Evolutionary conservation across 1,140 invertebrate species (phyloP).

Genomic region (Manduca sexta): DNA sequence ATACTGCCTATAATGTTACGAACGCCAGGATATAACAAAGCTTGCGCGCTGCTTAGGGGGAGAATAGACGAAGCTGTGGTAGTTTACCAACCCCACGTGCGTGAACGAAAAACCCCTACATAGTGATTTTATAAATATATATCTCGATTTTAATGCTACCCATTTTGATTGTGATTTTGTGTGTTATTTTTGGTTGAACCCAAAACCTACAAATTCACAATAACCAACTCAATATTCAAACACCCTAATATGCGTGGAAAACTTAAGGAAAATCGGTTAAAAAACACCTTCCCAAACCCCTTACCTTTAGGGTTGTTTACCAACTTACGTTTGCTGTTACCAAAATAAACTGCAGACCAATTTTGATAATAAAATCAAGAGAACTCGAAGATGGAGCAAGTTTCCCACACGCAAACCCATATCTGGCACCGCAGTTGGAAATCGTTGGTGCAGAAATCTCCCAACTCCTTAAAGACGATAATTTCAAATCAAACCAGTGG

Average conservation of each 20-base stretch:
- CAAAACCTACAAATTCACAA: background rate
- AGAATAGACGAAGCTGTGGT: too few relatives aligned
- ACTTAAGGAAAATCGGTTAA: conserved; percentile 4
- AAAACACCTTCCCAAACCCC: conserved; percentile 15
- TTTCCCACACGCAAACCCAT: background rate
- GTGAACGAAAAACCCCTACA: too few relatives aligned
- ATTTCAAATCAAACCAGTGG: conserved; percentile 32
- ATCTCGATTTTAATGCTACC: too few relatives aligned
- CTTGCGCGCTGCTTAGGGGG: too few relatives aligned
- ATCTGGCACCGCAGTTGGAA: conserved; percentile 32
- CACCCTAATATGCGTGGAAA: too few relatives aligned
- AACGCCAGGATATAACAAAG: too few relatives aligned
- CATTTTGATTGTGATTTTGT: too few relatives aligned
- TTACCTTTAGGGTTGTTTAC: conserved; percentile 11
- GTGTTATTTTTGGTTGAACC: too few relatives aligned
- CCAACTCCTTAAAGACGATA: conserved; percentile 36
- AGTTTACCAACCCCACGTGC: too few relatives aligned
- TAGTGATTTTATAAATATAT: too few relatives aligned
- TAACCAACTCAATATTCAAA: too few relatives aligned
- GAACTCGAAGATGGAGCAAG: background rate
- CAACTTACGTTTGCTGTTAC: background rate
- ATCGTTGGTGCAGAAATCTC: conserved; percentile 27
- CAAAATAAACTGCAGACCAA: background rate
- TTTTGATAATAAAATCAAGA: background rate
- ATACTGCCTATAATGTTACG: too few relatives aligned